Evolutionary conservation across 2,888 invertebrate genomes (phyloP), one percentile per base, ranked within the genome.

Genomic region (Marasmarcha lunaedactyla): DNA sequence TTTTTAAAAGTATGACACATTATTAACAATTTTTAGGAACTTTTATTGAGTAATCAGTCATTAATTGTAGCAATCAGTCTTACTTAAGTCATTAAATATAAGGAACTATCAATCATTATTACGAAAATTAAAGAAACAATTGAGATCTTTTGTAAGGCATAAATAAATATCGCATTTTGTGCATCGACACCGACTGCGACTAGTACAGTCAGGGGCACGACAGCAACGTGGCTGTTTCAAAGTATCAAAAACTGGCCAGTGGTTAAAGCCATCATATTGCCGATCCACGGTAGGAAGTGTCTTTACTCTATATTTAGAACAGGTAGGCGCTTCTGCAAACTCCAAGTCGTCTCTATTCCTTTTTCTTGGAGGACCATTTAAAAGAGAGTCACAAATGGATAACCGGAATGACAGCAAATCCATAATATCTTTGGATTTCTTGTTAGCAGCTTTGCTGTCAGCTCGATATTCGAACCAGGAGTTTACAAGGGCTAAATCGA

Each of bases 381-480:
- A 20, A 13, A n/a, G n/a, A n/a, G n/a, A n/a, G n/a, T n/a, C n/a
- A n/a, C n/a, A n/a, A n/a, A n/a, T n/a, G n/a, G n/a, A 44, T 33
- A 51, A 36, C 12, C 50, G 42, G 38, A 52, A 52, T 0, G 42
- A 20, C 7, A 47, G 40, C 11, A 51, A 46, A 25, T 51, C 52
- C 41, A 55, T 39, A 0, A 38, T 40, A 4, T 52, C 50, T 15
- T n/a, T n/a, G n/a, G n/a, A n/a, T n/a, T n/a, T n/a, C n/a, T n/a
- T n/a, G n/a, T n/a, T n/a, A n/a, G n/a, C 41, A 47, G 40, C 44
- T 30, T 15, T 37, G 33, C 27, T 38, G 30, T 30, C 37, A 13
- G 40, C 12, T 43, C 38, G 11, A 35, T 57, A 55, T 26, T 49
- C 45, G 20, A 52, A 40, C 55, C 53, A 55, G 11, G 46, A 42